Conservation (phyloP, 2,797 vertebrate species). For the Halcyon leucocephala region DNA sequence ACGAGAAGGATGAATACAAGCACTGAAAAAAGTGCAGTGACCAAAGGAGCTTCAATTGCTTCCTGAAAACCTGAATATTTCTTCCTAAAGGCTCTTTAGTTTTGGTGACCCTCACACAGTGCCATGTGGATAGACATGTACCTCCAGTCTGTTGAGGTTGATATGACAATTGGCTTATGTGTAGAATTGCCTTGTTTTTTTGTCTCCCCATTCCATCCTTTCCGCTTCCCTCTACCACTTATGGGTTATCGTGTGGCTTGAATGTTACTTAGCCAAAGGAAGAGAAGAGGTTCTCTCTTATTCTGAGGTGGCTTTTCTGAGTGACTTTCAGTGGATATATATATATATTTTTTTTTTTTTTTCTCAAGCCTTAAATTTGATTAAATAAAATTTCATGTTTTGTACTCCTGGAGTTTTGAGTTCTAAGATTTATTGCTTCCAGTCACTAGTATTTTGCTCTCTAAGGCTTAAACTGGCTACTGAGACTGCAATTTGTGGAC, state of each 20-base stretch:
- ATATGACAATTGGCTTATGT: background rate
- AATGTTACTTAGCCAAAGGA: background rate
- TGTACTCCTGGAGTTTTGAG: slow-evolving; percentile 10
- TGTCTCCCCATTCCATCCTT: background rate
- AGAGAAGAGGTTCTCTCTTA: background rate
- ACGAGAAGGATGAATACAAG: background rate
- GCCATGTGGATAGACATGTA: background rate
- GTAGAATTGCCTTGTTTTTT: background rate
- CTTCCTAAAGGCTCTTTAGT: background rate
- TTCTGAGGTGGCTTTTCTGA: background rate
- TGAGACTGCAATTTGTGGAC: background rate
- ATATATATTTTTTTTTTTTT: background rate
- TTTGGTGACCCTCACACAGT: background rate
- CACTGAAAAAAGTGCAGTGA: background rate
- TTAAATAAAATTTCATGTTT: slow-evolving; percentile 62
- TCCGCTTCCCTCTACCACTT: background rate
- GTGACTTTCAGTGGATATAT: background rate
- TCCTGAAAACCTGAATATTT: background rate
- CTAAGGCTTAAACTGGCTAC: background rate
- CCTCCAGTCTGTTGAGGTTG: background rate
- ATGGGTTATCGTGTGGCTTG: background rate
- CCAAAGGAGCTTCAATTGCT: rapidly evolving
- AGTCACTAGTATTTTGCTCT: background rate
- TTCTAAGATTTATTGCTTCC: background rate
- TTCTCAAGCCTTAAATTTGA: slow-evolving; percentile 40